Evolutionary conservation across 2,888 invertebrate species (phyloP).

Genomic region (Psylliodes chrysocephalus): DNA sequence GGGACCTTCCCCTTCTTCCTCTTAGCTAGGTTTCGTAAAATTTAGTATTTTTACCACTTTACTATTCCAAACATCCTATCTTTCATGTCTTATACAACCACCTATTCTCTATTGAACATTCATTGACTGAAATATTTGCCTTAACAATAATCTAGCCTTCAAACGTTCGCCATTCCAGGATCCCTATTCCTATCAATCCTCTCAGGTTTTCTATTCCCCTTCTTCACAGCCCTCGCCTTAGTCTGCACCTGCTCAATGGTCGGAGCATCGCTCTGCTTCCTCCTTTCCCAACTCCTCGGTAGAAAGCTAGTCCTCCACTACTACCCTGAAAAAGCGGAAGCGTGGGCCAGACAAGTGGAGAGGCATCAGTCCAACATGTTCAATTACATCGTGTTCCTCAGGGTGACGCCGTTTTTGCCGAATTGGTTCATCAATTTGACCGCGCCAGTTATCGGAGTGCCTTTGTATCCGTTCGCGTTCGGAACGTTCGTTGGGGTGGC

Average conservation of each 20-base stretch:
- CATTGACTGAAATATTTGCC: no score
- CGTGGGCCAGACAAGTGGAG: constrained; percentile 87
- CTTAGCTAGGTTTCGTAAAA: no score
- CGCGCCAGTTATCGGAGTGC: constrained; percentile 96
- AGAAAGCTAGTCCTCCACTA: constrained; percentile 76
- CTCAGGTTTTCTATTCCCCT: constrained; percentile 96
- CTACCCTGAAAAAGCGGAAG: constrained; percentile 86
- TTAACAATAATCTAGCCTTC: constrained; percentile 75
- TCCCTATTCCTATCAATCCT: constrained; percentile 97
- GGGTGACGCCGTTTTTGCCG: constrained; percentile 97
- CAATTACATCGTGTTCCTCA: constrained; percentile 95
- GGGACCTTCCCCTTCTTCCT: no score
- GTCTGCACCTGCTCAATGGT: constrained; percentile 95
- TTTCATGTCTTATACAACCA: no score
- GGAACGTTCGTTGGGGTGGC: constrained; percentile 98
- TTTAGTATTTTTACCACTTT: no score
- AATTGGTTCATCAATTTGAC: constrained; percentile 99
- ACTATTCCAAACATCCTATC: no score
- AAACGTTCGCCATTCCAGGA: constrained; percentile 99
- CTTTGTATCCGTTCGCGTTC: constrained; percentile 88
- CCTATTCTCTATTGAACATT: no score
- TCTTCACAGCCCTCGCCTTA: constrained; percentile 85
- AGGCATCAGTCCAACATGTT: constrained; percentile 90
- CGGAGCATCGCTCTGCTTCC: constrained; percentile 95
- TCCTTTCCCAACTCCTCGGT: constrained; percentile 91